Conservation (phyloP, 2,888 invertebrate genomes). For the Caradrina clavipalpis region DNA sequence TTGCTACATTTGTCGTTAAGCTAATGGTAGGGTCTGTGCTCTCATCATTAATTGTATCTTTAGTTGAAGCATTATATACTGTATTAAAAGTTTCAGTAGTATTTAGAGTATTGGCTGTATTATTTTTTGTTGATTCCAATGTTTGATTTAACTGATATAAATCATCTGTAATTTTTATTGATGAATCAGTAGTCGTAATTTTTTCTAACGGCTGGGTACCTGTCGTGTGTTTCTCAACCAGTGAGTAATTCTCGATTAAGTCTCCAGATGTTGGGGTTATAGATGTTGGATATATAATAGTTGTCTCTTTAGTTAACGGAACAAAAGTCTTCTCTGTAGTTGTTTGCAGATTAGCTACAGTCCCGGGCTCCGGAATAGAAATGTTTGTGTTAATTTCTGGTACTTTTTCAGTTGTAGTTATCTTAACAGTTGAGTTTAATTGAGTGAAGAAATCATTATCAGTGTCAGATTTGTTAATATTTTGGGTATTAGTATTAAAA, state of each 20-base stretch:
- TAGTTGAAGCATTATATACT: slow-evolving; percentile 1
- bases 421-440: background rate
- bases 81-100: background rate
- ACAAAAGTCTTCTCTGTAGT: background rate
- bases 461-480: background rate
- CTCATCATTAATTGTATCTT: background rate
- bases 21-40: slow-evolving; percentile 6
- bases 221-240: background rate
- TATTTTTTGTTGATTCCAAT: background rate
- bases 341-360: background rate
- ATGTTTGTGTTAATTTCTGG: background rate
- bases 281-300: background rate
- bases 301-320: background rate
- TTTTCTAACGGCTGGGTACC: slow-evolving; percentile 9
- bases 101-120: background rate
- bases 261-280: background rate
- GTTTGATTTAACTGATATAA: slow-evolving; percentile 23
- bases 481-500: background rate
- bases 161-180: slow-evolving; percentile 6
- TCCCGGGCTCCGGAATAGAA: background rate
- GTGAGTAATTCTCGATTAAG: slow-evolving; percentile 1
- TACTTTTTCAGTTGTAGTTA: background rate
- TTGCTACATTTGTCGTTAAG: background rate
- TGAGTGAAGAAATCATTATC: background rate
- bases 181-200: slow-evolving; percentile 14